These are phyloP conservation scores for Rhadina sibilatrix DNA, from an alignment of 2,113 vertebrate genomes.

Conservation along the genomic window DNA sequence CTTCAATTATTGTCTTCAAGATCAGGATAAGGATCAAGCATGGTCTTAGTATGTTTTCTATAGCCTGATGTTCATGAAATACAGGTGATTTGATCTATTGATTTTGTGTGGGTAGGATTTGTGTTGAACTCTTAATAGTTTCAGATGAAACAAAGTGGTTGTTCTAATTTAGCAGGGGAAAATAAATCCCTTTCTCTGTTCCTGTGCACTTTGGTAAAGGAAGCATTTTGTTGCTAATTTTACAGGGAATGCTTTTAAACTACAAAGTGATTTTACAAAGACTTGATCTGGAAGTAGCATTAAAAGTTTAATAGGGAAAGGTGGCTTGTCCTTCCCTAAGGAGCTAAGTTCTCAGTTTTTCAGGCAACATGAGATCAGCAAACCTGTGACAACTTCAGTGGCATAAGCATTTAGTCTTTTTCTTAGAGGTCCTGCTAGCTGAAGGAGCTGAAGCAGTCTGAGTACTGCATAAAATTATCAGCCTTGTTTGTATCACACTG, in stretches of 20 bases:
- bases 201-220: background rate
- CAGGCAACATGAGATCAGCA: background rate
- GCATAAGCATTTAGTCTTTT: background rate
- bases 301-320: background rate
- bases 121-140: background rate
- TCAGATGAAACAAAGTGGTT: background rate
- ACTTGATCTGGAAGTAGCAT: background rate
- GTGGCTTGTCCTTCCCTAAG: background rate
- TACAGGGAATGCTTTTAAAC: background rate
- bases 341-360: background rate
- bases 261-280: background rate
- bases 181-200: background rate
- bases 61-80: background rate
- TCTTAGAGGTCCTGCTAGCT: background rate
- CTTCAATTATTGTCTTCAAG: background rate
- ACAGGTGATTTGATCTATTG: background rate
- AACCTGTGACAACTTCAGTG: background rate
- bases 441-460: background rate
- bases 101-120: background rate
- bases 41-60: background rate
- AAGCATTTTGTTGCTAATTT: background rate
- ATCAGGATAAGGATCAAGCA: background rate
- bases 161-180: background rate
- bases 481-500: background rate
- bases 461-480: background rate